Percentiles rank a stretch among this genome's conserved stretches.
Conservation (phyloP, 2,113 vertebrate genomes). For the Vulpes ferrilata region DNA sequence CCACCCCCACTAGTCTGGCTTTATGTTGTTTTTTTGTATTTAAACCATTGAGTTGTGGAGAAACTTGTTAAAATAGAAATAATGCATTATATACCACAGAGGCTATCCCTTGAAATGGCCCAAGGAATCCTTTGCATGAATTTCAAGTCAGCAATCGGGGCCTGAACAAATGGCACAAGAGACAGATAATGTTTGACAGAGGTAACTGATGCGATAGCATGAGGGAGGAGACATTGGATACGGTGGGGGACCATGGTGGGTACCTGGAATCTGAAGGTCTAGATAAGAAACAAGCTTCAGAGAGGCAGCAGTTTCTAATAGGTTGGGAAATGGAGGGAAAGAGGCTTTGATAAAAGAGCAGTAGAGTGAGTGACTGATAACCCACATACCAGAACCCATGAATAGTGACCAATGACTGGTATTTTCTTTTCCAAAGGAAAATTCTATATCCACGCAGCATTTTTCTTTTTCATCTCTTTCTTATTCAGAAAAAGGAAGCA, state of each 20-base stretch:
- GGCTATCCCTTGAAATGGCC: not conserved
- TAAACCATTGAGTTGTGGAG: not conserved
- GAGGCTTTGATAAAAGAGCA: not conserved
- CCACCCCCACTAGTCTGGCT: not conserved
- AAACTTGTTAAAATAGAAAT: not conserved
- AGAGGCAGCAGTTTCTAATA: not conserved
- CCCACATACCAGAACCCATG: not conserved
- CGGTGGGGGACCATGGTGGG: not conserved
- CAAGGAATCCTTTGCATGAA: not conserved
- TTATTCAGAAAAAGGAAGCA: slow-evolving; percentile 11
- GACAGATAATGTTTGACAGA: not conserved
- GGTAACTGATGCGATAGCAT: not conserved
- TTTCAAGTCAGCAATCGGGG: not conserved
- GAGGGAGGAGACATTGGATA: not conserved
- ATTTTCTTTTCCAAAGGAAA: not conserved
- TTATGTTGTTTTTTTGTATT: slow-evolving; percentile 12
- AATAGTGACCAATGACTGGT: not conserved
- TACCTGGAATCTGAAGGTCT: not conserved
- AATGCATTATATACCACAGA: not conserved
- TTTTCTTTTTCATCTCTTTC: not conserved
- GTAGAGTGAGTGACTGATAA: not conserved
- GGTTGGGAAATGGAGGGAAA: not conserved
- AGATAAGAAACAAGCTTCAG: not conserved
- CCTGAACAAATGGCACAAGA: not conserved
- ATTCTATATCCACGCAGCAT: not conserved